Evolutionary conservation across 2,797 vertebrate genomes (phyloP).

Genomic region (Alcedo atthis): DNA sequence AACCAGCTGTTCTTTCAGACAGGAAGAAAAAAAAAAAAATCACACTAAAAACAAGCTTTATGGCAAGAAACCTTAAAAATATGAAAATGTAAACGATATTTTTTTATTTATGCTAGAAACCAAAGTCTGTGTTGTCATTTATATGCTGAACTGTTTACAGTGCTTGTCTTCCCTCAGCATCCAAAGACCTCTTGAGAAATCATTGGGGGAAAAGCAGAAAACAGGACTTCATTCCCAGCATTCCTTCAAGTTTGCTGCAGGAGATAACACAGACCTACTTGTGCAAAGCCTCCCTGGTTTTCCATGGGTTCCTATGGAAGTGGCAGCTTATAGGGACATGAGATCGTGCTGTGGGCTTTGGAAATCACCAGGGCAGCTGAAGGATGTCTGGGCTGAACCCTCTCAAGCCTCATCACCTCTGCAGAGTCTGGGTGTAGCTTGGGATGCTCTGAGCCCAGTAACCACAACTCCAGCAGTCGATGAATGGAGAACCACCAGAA

Average conservation of each 20-base stretch:
- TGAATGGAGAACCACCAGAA: not conserved
- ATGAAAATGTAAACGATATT: conserved; percentile 28
- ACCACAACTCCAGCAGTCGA: not conserved
- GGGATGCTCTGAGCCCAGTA: not conserved
- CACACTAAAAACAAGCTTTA: not conserved
- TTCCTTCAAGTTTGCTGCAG: conserved; percentile 38
- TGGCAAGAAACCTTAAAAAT: conserved; percentile 11
- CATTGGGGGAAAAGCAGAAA: conserved; percentile 46
- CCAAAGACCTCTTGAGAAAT: conserved; percentile 54
- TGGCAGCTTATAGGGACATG: not conserved
- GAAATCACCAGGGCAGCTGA: not conserved
- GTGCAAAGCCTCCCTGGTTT: conserved; percentile 11
- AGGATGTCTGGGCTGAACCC: not conserved
- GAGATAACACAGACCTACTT: conserved; percentile 44
- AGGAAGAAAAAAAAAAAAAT: not conserved
- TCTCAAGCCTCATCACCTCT: not conserved
- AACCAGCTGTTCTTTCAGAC: not conserved
- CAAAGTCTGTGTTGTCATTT: conserved; percentile 30
- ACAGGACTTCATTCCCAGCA: conserved; percentile 73
- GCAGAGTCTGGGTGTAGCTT: not conserved
- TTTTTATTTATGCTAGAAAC: conserved; percentile 44
- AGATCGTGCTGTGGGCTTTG: not conserved
- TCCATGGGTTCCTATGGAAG: not conserved
- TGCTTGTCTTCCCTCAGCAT: conserved; percentile 59
- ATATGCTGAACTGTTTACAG: conserved; percentile 63